Evolutionary conservation across 2,797 vertebrate species (phyloP).

Genomic region (Spatula clypeata): DNA sequence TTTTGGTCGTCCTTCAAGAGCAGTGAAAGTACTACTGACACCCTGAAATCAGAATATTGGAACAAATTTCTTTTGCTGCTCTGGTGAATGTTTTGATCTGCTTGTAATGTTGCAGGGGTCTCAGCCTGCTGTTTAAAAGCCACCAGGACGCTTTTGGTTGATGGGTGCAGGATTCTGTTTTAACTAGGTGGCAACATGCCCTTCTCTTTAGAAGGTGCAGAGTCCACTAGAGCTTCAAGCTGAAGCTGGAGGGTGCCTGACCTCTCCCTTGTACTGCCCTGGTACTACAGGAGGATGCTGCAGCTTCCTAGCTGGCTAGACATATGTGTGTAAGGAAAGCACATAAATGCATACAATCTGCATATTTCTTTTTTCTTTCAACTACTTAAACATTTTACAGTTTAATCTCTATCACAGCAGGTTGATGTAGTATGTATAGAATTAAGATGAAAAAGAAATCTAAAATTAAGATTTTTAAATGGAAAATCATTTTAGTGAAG

Average conservation of each 20-base stretch:
- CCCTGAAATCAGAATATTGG: not conserved
- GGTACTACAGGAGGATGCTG: not conserved
- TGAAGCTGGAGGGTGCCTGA: not conserved
- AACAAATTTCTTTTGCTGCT: not conserved
- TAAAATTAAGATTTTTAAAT: not conserved
- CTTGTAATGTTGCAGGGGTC: not conserved
- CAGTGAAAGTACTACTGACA: not conserved
- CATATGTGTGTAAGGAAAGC: not conserved
- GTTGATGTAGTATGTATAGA: not conserved
- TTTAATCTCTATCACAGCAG: not conserved
- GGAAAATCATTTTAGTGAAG: not conserved
- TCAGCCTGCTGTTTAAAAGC: not conserved
- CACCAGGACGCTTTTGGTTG: not conserved
- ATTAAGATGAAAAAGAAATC: not conserved
- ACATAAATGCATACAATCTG: not conserved
- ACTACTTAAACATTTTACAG: not conserved
- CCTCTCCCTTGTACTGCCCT: accelerated
- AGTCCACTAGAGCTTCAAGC: not conserved
- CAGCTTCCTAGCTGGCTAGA: not conserved
- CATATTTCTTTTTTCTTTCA: not conserved
- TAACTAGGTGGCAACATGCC: accelerated
- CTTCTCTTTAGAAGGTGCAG: not conserved
- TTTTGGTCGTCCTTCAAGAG: not conserved
- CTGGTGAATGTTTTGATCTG: not conserved
- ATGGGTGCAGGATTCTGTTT: not conserved